Conservation (phyloP, 2,888 invertebrate genomes). For the Carpatolechia fugitivella region DNA sequence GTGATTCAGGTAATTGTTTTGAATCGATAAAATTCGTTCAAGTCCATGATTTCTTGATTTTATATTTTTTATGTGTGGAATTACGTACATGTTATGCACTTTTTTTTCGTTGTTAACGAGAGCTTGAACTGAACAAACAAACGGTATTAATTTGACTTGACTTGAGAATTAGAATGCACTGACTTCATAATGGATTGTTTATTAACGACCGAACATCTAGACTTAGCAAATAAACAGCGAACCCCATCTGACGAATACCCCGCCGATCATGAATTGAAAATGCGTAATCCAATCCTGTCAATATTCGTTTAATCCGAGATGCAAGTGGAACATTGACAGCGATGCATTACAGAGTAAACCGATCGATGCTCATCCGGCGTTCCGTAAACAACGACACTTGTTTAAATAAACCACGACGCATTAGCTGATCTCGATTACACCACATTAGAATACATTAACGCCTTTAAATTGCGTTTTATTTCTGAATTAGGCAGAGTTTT, state of each 20-base stretch:
- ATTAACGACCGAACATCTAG: neutral
- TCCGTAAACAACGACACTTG: slow-evolving; percentile 77
- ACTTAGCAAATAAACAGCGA: neutral
- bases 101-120: too few relatives aligned
- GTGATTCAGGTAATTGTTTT: neutral
- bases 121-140: too few relatives aligned
- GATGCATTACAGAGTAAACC: slow-evolving; percentile 74
- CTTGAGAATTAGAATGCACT: too few relatives aligned
- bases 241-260: neutral
- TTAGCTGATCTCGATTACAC: slow-evolving; percentile 76
- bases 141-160: too few relatives aligned
- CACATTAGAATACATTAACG: slow-evolving; percentile 78
- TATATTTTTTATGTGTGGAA: too few relatives aligned
- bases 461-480: slow-evolving; percentile 67
- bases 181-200: too few relatives aligned
- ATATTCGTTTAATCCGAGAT: slow-evolving; percentile 5
- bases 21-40: too few relatives aligned
- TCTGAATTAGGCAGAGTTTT: slow-evolving; percentile 46
- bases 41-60: too few relatives aligned
- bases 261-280: slow-evolving; percentile 4
- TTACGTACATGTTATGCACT: too few relatives aligned
- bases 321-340: slow-evolving; percentile 53
- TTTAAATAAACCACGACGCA: slow-evolving; percentile 75
- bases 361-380: slow-evolving; percentile 77
- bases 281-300: slow-evolving; percentile 3